Conservation (phyloP, 1,140 invertebrate genomes). For the Drosophila subobscura region DNA sequence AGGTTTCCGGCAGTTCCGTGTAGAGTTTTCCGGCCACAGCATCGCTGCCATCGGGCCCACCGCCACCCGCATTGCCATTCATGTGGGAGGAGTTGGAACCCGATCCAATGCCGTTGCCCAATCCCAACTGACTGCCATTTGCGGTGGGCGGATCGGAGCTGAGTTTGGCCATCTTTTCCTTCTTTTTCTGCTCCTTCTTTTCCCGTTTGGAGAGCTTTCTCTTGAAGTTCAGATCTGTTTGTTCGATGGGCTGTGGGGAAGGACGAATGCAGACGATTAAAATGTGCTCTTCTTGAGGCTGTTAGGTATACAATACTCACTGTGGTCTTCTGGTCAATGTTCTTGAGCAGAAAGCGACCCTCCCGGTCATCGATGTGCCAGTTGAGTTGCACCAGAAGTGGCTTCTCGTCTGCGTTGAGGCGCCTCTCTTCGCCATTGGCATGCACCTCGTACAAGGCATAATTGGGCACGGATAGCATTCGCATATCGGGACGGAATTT, state of each 20-base stretch:
- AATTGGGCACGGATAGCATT: conserved; percentile 97
- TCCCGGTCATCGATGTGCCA: conserved; percentile 99
- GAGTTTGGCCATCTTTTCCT: conserved; percentile 94
- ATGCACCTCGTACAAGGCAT: conserved; percentile 98
- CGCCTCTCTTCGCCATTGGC: conserved; percentile 97
- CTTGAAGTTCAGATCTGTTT: conserved; percentile 86
- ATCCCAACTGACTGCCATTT: conserved; percentile 80
- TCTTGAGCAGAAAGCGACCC: conserved; percentile 96
- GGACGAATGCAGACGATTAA: background rate
- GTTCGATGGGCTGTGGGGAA: conserved; percentile 73
- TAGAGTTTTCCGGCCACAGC: conserved; percentile 96
- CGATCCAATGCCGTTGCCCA: conserved; percentile 61
- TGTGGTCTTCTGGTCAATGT: conserved; percentile 92
- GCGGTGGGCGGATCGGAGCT: conserved; percentile 89
- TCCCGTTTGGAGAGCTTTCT: conserved; percentile 99
- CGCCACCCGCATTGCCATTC: conserved; percentile 54
- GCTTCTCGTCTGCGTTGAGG: conserved; percentile 95
- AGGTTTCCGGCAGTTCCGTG: conserved; percentile 98
- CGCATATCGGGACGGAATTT: conserved; percentile 99
- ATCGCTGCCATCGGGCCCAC: conserved; percentile 45
- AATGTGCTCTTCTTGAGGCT: too few relatives aligned
- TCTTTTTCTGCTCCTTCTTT: conserved; percentile 99
- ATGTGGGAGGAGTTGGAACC: conserved; percentile 81
- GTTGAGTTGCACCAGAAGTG: conserved; percentile 98
- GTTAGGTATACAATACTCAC: conserved; percentile 76